These are phyloP conservation scores for Thera obeliscata DNA, from an alignment of 2,888 invertebrate species.

Conservation along the genomic window DNA sequence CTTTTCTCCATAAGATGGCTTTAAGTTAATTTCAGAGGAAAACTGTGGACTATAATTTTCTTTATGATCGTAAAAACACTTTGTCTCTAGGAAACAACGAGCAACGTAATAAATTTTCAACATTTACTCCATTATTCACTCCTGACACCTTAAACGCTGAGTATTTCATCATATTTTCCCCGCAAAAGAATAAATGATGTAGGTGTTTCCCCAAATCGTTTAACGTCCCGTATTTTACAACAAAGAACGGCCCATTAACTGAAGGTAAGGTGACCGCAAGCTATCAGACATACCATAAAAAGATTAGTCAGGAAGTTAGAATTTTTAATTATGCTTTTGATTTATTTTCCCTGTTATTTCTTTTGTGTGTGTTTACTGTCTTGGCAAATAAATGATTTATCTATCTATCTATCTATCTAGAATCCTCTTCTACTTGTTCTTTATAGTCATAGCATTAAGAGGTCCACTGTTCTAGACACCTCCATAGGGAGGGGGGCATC, in stretches of 20 bases:
- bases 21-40: neutral
- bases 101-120: slow-evolving; percentile 11
- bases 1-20: too few species aligned
- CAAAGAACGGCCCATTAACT: slow-evolving; percentile 30
- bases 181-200: slow-evolving; percentile 17
- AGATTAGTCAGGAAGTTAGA: neutral
- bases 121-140: slow-evolving; percentile 19
- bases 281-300: slow-evolving; percentile 12
- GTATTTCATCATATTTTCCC: slow-evolving; percentile 20
- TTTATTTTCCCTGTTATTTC: too few species aligned
- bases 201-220: slow-evolving; percentile 12
- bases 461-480: neutral
- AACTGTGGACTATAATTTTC: neutral
- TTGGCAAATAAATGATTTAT: too few species aligned
- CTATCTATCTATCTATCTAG: too few species aligned
- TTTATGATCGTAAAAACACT: slow-evolving; percentile 10
- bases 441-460: neutral
- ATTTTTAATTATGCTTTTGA: too few species aligned
- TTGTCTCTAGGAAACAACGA: slow-evolving; percentile 5
- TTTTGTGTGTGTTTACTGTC: too few species aligned
- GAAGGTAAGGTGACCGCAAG: slow-evolving; percentile 22
- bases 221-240: slow-evolving; percentile 29
- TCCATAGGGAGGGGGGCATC: too few species aligned
- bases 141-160: slow-evolving; percentile 23
- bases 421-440: neutral